Evolutionary conservation across 2,113 vertebrate genomes (phyloP).

Genomic region (Platichthys flesus): DNA sequence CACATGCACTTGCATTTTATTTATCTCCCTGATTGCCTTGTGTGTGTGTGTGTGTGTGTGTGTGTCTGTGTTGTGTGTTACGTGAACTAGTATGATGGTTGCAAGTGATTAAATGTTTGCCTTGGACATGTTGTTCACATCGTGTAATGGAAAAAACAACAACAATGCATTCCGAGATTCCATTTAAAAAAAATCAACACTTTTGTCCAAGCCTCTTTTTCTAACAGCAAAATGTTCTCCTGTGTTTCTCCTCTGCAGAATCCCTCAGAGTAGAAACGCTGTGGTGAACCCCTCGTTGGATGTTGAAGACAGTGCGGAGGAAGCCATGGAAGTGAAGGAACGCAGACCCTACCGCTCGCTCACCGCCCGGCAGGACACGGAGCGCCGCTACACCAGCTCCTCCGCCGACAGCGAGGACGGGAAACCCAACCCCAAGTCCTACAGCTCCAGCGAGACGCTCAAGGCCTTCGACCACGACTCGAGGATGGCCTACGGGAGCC

Average conservation of each 20-base stretch:
- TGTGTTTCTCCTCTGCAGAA: slow-evolving; percentile 72
- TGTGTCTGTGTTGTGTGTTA: slow-evolving; percentile 7
- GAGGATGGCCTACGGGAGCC: slow-evolving; percentile 87
- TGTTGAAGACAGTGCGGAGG: slow-evolving; percentile 82
- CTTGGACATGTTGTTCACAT: background rate
- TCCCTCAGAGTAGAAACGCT: slow-evolving; percentile 74
- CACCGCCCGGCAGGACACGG: slow-evolving; percentile 90
- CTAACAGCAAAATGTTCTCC: background rate
- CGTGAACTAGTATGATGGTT: background rate
- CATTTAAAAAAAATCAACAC: background rate
- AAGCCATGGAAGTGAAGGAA: slow-evolving; percentile 97
- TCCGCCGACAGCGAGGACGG: slow-evolving; percentile 94
- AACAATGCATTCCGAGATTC: background rate
- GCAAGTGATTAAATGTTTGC: background rate
- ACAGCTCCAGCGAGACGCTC: slow-evolving; percentile 98
- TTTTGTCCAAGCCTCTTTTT: background rate
- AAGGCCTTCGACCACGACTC: slow-evolving; percentile 98
- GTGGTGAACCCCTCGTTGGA: slow-evolving; percentile 77
- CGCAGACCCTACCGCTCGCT: slow-evolving; percentile 96
- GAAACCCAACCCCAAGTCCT: slow-evolving; percentile 92
- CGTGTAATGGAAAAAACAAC: background rate
- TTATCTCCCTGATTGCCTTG: slow-evolving; percentile 32
- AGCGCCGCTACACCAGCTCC: slow-evolving; percentile 95
- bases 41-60: slow-evolving; percentile 2
- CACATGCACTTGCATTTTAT: slow-evolving; percentile 53